These are phyloP conservation scores for Drosophila virilis DNA, from an alignment of 1,140 invertebrate genomes.

Conservation along the genomic window DNA sequence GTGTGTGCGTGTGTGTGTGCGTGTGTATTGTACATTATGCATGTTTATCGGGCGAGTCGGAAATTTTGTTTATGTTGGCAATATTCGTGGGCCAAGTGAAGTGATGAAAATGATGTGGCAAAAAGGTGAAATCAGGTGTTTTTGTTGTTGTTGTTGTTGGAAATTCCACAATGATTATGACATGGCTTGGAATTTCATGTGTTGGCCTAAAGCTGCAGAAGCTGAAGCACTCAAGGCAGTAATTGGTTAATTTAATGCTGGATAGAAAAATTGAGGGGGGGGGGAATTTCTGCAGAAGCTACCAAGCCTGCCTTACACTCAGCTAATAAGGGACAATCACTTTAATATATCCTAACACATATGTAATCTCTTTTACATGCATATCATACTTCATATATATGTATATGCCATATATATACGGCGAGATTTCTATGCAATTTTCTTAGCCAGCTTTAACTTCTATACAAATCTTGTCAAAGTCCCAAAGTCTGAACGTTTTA, in stretches of 20 bases:
- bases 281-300: neutral
- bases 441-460: neutral
- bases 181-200: slow-evolving; percentile 4
- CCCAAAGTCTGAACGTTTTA: neutral
- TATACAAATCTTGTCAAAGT: neutral
- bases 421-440: too few species aligned
- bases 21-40: neutral
- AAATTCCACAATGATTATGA: slow-evolving; percentile 24
- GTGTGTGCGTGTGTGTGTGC: neutral
- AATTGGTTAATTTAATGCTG: neutral
- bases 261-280: neutral
- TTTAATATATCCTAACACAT: too few species aligned
- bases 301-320: too few species aligned
- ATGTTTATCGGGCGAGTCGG: slow-evolving; percentile 10
- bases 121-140: slow-evolving; percentile 11
- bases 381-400: too few species aligned
- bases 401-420: too few species aligned
- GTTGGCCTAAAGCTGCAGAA: slow-evolving; percentile 3
- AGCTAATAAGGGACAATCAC: too few species aligned
- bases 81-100: neutral
- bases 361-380: too few species aligned
- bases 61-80: slow-evolving; percentile 6
- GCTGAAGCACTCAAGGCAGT: neutral
- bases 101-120: slow-evolving; percentile 15
- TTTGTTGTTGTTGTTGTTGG: neutral